Evolutionary conservation across 2,113 vertebrate species (phyloP).

Genomic region (Martes martes): DNA sequence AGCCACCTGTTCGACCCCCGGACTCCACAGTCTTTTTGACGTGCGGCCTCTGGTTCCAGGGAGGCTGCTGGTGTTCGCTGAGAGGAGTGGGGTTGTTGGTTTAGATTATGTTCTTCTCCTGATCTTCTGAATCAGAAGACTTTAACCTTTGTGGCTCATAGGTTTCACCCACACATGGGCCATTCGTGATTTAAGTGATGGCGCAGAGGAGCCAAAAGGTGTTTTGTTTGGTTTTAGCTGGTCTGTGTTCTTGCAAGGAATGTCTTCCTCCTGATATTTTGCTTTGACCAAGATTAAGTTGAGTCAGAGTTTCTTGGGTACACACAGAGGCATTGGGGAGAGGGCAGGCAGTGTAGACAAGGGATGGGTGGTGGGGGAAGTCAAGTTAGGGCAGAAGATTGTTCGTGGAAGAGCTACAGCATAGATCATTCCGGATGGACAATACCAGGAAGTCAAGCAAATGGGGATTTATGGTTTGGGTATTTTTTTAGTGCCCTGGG

Average conservation of each 20-base stretch:
- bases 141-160: neutral
- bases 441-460: neutral
- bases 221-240: neutral
- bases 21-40: neutral
- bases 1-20: neutral
- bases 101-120: neutral
- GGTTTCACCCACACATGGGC: neutral
- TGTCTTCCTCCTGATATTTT: constrained; percentile 20
- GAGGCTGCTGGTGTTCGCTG: neutral
- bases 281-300: neutral
- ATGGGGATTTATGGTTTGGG: neutral
- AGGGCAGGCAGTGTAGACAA: neutral
- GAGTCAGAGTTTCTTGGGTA: neutral
- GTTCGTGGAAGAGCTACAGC: neutral
- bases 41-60: neutral
- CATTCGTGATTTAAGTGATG: neutral
- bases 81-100: neutral
- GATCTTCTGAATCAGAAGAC: neutral
- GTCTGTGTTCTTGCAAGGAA: neutral
- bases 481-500: neutral
- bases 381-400: neutral
- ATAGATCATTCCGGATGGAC: neutral
- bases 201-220: neutral
- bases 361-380: neutral
- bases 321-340: neutral